Evolutionary conservation across 2,797 vertebrate genomes (phyloP).

Genomic region (Coregonus ussuriensis): DNA sequence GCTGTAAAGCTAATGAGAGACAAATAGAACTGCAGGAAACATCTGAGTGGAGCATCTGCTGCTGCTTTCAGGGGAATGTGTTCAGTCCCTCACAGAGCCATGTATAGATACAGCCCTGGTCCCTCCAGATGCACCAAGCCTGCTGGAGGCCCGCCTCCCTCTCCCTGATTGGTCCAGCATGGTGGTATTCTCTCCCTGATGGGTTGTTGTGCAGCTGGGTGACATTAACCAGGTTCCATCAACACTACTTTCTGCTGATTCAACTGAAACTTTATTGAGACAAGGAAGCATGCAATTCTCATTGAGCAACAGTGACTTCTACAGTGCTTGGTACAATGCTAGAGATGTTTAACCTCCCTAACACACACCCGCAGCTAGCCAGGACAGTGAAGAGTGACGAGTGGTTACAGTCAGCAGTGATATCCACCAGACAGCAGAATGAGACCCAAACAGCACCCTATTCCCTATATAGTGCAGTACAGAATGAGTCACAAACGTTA

Average conservation of each 20-base stretch:
- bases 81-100: conserved; percentile 47
- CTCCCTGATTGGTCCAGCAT: background rate
- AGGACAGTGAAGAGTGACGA: conserved; percentile 56
- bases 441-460: too few species aligned
- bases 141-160: conserved; percentile 50
- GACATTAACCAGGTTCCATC: conserved; percentile 81
- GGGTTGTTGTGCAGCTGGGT: conserved; percentile 76
- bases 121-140: conserved; percentile 66
- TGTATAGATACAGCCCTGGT: too few species aligned
- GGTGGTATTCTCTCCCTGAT: conserved; percentile 59
- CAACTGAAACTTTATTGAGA: conserved; percentile 77
- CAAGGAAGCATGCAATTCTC: conserved; percentile 53
- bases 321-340: background rate
- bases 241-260: conserved; percentile 83
- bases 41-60: conserved; percentile 75
- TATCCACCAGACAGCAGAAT: conserved; percentile 73
- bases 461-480: too few species aligned
- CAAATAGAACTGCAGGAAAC: conserved; percentile 62
- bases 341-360: conserved; percentile 25
- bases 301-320: conserved; percentile 8
- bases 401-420: conserved; percentile 59
- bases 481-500: too few species aligned
- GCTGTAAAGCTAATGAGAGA: conserved; percentile 57
- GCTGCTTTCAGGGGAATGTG: conserved; percentile 71
- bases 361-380: conserved; percentile 38